A percentile compares a stretch with the other conserved stretches of the same genome.
These are phyloP conservation scores for Oreotrochilus melanogaster DNA, from an alignment of 2,113 vertebrate species.

Conservation along the genomic window DNA sequence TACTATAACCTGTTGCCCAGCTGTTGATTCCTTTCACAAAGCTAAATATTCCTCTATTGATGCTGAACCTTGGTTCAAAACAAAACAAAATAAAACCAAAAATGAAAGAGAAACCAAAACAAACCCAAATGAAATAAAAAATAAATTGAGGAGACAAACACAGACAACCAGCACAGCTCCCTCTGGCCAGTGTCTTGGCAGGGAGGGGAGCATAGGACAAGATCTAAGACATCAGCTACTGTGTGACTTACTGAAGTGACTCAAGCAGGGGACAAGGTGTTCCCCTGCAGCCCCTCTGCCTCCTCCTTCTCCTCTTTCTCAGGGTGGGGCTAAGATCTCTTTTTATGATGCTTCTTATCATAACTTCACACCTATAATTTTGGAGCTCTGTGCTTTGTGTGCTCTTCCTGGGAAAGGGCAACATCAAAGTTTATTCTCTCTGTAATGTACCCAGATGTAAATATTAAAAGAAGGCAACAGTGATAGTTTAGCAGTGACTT, in stretches of 20 bases:
- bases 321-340: not conserved
- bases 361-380: not conserved
- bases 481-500: not conserved
- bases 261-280: too few relatives aligned
- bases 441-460: not conserved
- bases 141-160: too few relatives aligned
- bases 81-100: too few relatives aligned
- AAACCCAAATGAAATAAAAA: too few relatives aligned
- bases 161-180: too few relatives aligned
- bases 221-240: too few relatives aligned
- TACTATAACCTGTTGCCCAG: not conserved
- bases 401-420: not conserved
- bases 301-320: too few relatives aligned
- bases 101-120: too few relatives aligned
- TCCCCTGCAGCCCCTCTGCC: too few relatives aligned
- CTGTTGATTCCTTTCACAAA: not conserved
- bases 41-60: not conserved
- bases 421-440: not conserved
- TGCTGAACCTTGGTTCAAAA: not conserved
- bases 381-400: not conserved
- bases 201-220: too few relatives aligned
- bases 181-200: too few relatives aligned
- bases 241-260: too few relatives aligned
- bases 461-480: not conserved
- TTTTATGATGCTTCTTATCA: not conserved